These are phyloP conservation scores for Phrynocephalus vlangalii DNA, from an alignment of 2,797 vertebrate species.

Conservation along the genomic window DNA sequence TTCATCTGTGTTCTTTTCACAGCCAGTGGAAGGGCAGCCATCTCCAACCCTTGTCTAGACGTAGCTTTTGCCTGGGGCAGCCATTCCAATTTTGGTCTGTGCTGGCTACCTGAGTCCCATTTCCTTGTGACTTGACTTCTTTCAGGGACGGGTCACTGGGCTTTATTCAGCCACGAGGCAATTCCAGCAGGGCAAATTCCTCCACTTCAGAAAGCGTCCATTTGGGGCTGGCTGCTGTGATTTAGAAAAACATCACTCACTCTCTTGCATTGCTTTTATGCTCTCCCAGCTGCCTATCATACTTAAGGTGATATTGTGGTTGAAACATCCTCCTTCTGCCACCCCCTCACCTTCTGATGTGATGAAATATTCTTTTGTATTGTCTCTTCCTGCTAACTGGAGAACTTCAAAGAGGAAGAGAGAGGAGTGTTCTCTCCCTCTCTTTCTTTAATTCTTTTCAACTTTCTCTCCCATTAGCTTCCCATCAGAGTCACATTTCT, in stretches of 20 bases:
- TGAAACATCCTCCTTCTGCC: accelerated
- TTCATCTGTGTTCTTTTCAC: neutral
- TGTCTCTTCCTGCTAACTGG: constrained; percentile 29
- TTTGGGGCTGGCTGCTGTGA: neutral
- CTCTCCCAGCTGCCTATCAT: constrained; percentile 14
- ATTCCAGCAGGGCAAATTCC: constrained; percentile 25
- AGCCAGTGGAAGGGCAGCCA: neutral
- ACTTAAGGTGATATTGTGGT: neutral
- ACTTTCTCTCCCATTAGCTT: constrained; percentile 3
- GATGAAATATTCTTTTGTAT: neutral
- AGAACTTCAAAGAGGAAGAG: constrained; percentile 31
- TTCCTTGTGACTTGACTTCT: neutral
- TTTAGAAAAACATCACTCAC: constrained; percentile 6
- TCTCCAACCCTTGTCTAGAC: neutral
- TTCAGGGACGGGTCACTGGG: neutral
- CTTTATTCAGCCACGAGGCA: neutral
- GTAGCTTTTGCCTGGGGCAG: neutral
- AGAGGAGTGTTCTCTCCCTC: no score
- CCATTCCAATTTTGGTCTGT: neutral
- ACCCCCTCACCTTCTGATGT: neutral
- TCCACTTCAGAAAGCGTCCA: neutral
- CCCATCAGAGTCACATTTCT: neutral
- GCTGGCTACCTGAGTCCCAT: no score
- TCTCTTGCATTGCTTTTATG: constrained; percentile 36
- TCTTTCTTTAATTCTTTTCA: neutral